Conservation (phyloP, 2,113 vertebrate species). For the Sorex araneus region DNA sequence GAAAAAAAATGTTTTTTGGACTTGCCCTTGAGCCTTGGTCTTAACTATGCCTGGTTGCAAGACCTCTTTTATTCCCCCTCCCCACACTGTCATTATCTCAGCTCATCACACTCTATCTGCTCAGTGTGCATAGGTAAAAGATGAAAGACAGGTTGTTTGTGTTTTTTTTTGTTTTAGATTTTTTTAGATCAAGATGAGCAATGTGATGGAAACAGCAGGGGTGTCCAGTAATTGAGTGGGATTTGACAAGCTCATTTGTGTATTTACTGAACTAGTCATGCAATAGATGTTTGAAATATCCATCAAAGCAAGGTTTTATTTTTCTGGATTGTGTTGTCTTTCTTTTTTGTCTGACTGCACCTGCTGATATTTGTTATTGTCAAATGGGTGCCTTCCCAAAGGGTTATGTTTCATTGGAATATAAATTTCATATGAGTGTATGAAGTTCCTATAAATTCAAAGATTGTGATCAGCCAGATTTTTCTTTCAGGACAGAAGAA, state of each 20-base stretch:
- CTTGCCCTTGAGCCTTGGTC: not conserved
- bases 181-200: constrained; percentile 60
- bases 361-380: constrained; percentile 67
- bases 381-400: constrained; percentile 69
- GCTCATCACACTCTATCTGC: constrained; percentile 52
- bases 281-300: constrained; percentile 69
- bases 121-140: not conserved
- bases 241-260: constrained; percentile 65
- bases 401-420: constrained; percentile 60
- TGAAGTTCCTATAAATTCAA: constrained; percentile 53
- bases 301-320: constrained; percentile 71
- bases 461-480: constrained; percentile 59
- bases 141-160: constrained; percentile 57
- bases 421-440: constrained; percentile 65
- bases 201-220: constrained; percentile 36
- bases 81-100: constrained; percentile 49
- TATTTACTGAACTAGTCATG: constrained; percentile 63
- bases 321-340: constrained; percentile 17
- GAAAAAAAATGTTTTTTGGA: not conserved
- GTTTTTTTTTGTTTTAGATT: constrained; percentile 30
- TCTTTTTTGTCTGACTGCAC: constrained; percentile 43
- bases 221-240: constrained; percentile 48
- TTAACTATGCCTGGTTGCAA: not conserved
- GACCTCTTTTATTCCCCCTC: not conserved
- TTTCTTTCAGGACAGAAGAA: constrained; percentile 65